Base-by-base conservation (phyloP, 2,888 invertebrate genomes). In the Orchesellides sinensis region DNA sequence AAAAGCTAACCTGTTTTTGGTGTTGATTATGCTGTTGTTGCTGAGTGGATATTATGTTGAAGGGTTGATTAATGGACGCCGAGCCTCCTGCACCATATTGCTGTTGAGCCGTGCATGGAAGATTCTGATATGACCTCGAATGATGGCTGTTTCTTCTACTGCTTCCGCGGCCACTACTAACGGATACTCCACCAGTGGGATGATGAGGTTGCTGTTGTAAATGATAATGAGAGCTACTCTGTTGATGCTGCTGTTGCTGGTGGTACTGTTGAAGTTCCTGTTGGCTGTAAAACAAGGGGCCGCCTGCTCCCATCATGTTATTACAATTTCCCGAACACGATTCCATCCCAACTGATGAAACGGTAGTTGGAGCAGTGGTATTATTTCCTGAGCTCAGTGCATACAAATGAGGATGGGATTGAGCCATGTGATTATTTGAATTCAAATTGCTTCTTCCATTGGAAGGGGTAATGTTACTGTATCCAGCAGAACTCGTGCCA, bases 351-450 rank as follows among this genome's bases (percentile, higher is more conserved):
- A 79, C 23, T 23, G 40, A 14, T 2, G 40, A 40, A 12, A 27
- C 8, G 49, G 17, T 19, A 32, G 68, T n/a, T 8, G 32, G 69
- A 69, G 35, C 47, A 56, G 17, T 17, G 29, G 54, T 59, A 72
- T 63, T 79, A 72, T 65, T 79, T 63, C 40, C 47, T 6, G 73
- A 66, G 35, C 73, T 66, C 3, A 68, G n/a, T 59, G 80, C 77
- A 84, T 81, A 80, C 77, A 80, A 65, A 77, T 84, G 84, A 66
- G 80, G 79, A 80, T 84, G 84, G 40, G 77, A 77, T 66, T 81
- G 84, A 59, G 81, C 70, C 52, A 80, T 70, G 65, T 80, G 79
- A 63, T 72, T 72, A 80, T 83, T 83, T 21, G 79, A 54, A 69
- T 79, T 83, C 27, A 72, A 68, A 73, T 65, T 68, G 73, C 72